Evolutionary conservation across 2,888 invertebrate species (phyloP).

Genomic region (Dryococelus australis): DNA sequence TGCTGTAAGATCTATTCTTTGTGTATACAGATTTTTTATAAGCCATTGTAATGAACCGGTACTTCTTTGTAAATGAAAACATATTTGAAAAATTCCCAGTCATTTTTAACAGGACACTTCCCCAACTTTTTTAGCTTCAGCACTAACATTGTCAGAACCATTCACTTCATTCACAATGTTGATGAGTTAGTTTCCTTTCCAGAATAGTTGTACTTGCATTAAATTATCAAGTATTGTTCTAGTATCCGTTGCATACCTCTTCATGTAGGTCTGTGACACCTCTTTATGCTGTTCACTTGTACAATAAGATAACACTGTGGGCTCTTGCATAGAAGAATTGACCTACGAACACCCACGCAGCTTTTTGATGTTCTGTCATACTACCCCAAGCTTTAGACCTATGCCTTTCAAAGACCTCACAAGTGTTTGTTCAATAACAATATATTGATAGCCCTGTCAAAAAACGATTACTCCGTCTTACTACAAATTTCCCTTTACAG

Average conservation of each 20-base stretch:
- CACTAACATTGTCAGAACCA: not conserved
- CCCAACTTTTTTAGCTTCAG: not conserved
- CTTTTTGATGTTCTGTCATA: slow-evolving; percentile 7
- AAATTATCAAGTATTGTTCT: slow-evolving; percentile 9
- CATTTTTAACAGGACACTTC: not conserved
- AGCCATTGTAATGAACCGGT: not conserved
- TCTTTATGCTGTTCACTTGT: not conserved
- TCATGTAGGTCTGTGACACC: slow-evolving; percentile 22
- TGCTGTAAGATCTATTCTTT: not conserved
- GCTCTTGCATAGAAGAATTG: slow-evolving; percentile 20
- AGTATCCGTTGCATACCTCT: not conserved
- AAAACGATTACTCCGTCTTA: not conserved
- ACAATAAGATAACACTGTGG: not conserved
- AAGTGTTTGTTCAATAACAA: slow-evolving; percentile 17
- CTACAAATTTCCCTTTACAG: too few relatives aligned
- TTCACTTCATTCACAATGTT: not conserved
- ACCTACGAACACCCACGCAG: not conserved
- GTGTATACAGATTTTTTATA: not conserved
- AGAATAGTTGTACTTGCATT: not conserved
- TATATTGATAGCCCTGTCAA: not conserved
- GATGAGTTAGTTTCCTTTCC: not conserved
- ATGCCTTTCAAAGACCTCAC: not conserved
- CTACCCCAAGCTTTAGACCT: not conserved
- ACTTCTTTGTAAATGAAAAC: not conserved
- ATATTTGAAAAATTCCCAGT: not conserved